A percentile compares a stretch with the other conserved stretches of the same genome.
Evolutionary conservation across 2,888 invertebrate genomes (phyloP).

Genomic region (Spodoptera littoralis): DNA sequence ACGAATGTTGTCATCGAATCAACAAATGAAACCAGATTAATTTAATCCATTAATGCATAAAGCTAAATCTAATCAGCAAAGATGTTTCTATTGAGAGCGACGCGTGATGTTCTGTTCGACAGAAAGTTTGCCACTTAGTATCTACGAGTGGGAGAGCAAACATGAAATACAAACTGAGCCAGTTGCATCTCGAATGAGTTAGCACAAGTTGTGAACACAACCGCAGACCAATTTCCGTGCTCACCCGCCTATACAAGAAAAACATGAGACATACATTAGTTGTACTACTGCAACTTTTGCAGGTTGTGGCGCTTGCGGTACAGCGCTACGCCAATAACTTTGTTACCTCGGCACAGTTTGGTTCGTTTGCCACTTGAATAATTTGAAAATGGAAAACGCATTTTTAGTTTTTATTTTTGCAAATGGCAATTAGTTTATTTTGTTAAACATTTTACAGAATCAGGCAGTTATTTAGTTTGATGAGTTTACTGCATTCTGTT

Average conservation of each 20-base stretch:
- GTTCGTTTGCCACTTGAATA: slow-evolving; percentile 11
- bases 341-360: slow-evolving; percentile 20
- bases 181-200: slow-evolving; percentile 21
- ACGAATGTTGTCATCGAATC: too few relatives aligned
- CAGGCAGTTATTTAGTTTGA: too few relatives aligned
- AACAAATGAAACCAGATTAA: slow-evolving; percentile 1
- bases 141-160: slow-evolving; percentile 12
- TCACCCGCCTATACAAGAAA: slow-evolving; percentile 22
- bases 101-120: not conserved
- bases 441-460: too few relatives aligned
- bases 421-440: slow-evolving; percentile 4
- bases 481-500: too few relatives aligned
- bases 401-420: slow-evolving; percentile 17
- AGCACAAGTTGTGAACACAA: slow-evolving; percentile 11
- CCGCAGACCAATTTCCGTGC: slow-evolving; percentile 22
- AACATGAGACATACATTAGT: slow-evolving; percentile 31
- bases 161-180: slow-evolving; percentile 5
- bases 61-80: too few relatives aligned
- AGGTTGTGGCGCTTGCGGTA: slow-evolving; percentile 7
- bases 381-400: slow-evolving; percentile 20
- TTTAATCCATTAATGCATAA: not conserved
- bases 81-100: not conserved
- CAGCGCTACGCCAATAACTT: slow-evolving; percentile 12
- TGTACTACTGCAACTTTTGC: slow-evolving; percentile 15
- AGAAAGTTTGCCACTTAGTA: slow-evolving; percentile 6